phyloP scores from a whole-genome alignment of 2,888 invertebrate species.

The Atrina japonica region DNA sequence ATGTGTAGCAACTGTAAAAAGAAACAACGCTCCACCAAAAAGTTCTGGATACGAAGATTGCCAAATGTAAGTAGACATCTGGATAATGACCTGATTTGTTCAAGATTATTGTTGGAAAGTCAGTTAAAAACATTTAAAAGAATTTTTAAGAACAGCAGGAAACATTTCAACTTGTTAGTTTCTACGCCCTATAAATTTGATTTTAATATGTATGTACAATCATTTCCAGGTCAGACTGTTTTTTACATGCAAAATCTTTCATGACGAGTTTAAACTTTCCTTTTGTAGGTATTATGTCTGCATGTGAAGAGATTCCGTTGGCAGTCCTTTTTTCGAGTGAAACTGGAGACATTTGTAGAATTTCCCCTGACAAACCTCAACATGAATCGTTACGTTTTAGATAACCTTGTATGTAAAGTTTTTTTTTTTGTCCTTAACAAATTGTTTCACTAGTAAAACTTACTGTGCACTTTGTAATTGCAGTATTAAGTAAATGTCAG shows the following conservation, averaged over 20 bases:
- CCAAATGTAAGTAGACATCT: slow-evolving; percentile 86
- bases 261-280: too few species aligned
- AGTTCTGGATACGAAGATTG: slow-evolving; percentile 90
- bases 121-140: neutral
- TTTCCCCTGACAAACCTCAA: slow-evolving; percentile 89
- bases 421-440: too few species aligned
- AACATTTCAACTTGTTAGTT: too few species aligned
- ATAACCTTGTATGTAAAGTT: slow-evolving; percentile 81
- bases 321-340: slow-evolving; percentile 89
- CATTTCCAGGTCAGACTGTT: neutral
- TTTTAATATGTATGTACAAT: neutral
- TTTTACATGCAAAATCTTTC: too few species aligned
- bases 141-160: too few species aligned
- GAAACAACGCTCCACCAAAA: slow-evolving; percentile 91
- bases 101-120: neutral
- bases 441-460: too few species aligned
- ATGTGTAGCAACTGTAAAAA: slow-evolving; percentile 91
- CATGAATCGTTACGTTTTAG: slow-evolving; percentile 89
- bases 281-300: slow-evolving; percentile 86
- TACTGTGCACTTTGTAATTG: too few species aligned
- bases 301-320: slow-evolving; percentile 92
- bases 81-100: neutral
- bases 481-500: too few species aligned
- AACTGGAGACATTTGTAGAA: slow-evolving; percentile 89
- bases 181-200: too few species aligned